Percentiles rank a stretch among this genome's conserved stretches.
phyloP scores from a whole-genome alignment of 2,797 vertebrate species.

The Tinamus major region DNA sequence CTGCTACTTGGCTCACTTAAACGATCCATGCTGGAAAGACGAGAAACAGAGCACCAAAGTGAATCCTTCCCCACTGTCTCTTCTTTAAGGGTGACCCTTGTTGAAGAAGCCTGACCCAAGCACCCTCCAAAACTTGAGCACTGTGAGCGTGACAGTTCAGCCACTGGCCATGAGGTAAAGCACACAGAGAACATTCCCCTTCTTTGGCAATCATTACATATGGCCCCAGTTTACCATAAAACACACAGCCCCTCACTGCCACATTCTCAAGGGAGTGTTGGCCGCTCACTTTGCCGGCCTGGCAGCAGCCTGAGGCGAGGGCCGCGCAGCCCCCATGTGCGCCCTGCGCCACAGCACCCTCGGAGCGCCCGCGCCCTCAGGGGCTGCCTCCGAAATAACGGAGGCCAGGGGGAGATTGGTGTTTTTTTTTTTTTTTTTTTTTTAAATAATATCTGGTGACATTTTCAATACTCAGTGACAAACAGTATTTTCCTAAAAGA shows the following conservation, averaged over 20 bases:
- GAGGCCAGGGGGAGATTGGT: too few relatives aligned
- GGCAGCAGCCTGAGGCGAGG: too few relatives aligned
- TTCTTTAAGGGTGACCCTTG: background rate
- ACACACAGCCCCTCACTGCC: background rate
- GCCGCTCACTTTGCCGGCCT: too few relatives aligned
- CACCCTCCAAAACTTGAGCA: background rate
- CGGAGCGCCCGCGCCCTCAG: too few relatives aligned
- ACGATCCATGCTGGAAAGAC: background rate
- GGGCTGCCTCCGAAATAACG: too few relatives aligned
- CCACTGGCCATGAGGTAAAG: background rate
- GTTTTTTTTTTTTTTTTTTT: too few relatives aligned
- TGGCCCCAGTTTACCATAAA: background rate
- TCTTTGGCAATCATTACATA: background rate
- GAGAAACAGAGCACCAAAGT: background rate
- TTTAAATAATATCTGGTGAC: too few relatives aligned
- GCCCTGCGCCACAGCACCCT: too few relatives aligned
- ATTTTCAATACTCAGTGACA: background rate
- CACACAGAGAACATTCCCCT: background rate
- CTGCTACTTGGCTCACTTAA: background rate
- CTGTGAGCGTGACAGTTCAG: background rate
- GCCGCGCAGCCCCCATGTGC: too few relatives aligned
- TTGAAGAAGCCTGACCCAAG: background rate
- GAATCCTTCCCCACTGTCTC: background rate
- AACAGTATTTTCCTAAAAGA: background rate
- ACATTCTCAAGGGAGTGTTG: background rate